Percentiles rank a stretch among this genome's conserved stretches.
Conservation (phyloP, 2,888 invertebrate genomes). For the Catocala sponsa region DNA sequence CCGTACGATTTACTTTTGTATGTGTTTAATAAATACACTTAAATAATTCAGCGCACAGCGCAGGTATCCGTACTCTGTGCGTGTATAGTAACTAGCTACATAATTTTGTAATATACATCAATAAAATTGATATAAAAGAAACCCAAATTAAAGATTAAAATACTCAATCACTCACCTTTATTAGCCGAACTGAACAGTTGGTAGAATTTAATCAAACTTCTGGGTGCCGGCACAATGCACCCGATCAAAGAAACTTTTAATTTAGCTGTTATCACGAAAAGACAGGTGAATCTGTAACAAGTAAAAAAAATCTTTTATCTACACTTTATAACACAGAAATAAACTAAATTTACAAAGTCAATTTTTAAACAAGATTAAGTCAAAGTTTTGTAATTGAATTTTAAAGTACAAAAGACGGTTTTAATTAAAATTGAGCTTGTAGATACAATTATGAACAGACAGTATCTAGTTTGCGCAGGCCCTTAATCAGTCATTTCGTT, state of each 20-base stretch:
- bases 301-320: constrained; percentile 38
- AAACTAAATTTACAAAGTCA: constrained; percentile 23
- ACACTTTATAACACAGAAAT: constrained; percentile 30
- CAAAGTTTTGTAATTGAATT: constrained; percentile 40
- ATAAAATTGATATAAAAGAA: neutral
- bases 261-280: constrained; percentile 46
- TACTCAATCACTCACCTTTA: constrained; percentile 46
- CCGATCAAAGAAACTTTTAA: constrained; percentile 46
- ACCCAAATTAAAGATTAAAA: constrained; percentile 1
- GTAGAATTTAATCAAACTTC: constrained; percentile 50
- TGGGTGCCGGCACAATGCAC: constrained; percentile 46
- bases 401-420: constrained; percentile 17
- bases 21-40: too few relatives aligned
- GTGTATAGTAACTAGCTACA: too few relatives aligned
- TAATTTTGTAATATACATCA: too few relatives aligned
- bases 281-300: constrained; percentile 58
- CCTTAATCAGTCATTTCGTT: constrained; percentile 17
- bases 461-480: constrained; percentile 9
- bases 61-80: too few relatives aligned
- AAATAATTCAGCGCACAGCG: too few relatives aligned
- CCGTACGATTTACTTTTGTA: too few relatives aligned
- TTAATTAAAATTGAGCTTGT: constrained; percentile 28
- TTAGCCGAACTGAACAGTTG: constrained; percentile 36
- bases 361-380: constrained; percentile 33
- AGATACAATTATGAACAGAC: constrained; percentile 16